phyloP scores from a whole-genome alignment of 2,797 vertebrate genomes.

The Natrix natrix region DNA sequence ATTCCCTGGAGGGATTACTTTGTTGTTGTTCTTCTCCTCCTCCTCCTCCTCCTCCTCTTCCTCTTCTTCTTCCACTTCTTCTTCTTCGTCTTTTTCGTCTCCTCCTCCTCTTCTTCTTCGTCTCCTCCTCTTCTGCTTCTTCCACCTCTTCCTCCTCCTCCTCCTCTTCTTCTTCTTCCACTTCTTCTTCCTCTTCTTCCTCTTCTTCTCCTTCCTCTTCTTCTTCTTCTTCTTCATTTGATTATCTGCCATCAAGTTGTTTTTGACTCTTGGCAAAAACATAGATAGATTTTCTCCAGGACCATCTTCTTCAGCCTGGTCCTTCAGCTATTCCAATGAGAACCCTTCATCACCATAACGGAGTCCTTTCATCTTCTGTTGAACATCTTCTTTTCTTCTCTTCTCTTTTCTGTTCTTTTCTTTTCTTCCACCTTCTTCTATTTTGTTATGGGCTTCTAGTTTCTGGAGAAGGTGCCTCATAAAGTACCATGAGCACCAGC shows the following conservation, averaged over 20 bases:
- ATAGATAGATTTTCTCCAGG: background rate
- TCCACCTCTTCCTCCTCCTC: too few relatives aligned
- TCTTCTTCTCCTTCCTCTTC: too few relatives aligned
- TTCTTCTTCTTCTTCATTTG: background rate
- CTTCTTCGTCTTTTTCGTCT: too few relatives aligned
- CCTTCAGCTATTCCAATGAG: background rate
- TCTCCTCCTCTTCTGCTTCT: too few relatives aligned
- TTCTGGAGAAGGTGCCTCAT: background rate
- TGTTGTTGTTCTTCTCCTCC: too few relatives aligned
- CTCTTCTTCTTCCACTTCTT: too few relatives aligned
- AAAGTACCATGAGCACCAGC: background rate
- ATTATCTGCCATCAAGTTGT: background rate
- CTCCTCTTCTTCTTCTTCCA: too few relatives aligned
- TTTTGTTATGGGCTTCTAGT: background rate
- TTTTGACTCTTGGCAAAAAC: background rate
- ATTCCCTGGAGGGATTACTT: background rate
- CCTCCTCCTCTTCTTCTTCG: too few relatives aligned
- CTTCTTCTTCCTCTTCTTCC: too few relatives aligned
- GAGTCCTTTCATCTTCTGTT: background rate
- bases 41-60: too few relatives aligned
- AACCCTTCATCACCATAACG: too few relatives aligned
- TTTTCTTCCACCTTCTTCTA: background rate
- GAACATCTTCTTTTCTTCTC: background rate
- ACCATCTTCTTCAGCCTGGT: background rate
- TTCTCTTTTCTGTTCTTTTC: background rate